A percentile compares a stretch with the other conserved stretches of the same genome.
phyloP scores from a whole-genome alignment of 2,797 vertebrate species.

The Siniperca scherzeri region DNA sequence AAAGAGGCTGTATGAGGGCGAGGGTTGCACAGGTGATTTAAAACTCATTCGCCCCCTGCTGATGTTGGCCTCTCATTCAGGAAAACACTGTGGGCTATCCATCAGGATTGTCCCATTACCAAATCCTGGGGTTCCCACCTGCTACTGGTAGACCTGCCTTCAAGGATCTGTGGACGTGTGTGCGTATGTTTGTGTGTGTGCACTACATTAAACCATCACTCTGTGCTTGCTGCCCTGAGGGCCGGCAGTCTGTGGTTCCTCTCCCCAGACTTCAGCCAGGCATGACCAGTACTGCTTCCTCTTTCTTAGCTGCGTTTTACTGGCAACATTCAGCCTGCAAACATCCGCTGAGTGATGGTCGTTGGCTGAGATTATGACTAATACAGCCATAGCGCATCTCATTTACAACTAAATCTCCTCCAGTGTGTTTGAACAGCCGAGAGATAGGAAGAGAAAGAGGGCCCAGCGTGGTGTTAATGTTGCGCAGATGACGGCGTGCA shows the following conservation, averaged over 20 bases:
- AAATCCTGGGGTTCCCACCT: constrained; percentile 77
- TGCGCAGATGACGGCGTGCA: constrained; percentile 45
- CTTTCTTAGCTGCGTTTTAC: neutral
- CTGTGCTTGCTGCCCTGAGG: constrained; percentile 29
- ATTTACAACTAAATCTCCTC: constrained; percentile 52
- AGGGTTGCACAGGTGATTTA: constrained; percentile 63
- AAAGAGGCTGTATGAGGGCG: neutral
- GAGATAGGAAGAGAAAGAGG: constrained; percentile 10
- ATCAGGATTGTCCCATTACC: constrained; percentile 76
- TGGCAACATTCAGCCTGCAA: constrained; percentile 19
- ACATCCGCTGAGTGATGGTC: constrained; percentile 9
- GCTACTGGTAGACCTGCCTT: constrained; percentile 49
- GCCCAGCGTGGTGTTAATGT: constrained; percentile 56
- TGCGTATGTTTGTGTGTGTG: constrained; percentile 19
- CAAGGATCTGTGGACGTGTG: constrained; percentile 1
- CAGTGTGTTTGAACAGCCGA: constrained; percentile 33
- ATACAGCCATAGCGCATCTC: neutral
- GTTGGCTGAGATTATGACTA: constrained; percentile 26
- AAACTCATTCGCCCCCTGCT: constrained; percentile 69
- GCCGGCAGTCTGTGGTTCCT: constrained; percentile 34
- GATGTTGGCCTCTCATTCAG: constrained; percentile 56
- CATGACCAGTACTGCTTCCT: constrained; percentile 13
- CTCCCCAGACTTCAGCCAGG: constrained; percentile 28
- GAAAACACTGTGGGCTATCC: constrained; percentile 68
- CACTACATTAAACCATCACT: constrained; percentile 16